Conservation (phyloP, 2,113 vertebrate genomes). For the Sorex araneus region DNA sequence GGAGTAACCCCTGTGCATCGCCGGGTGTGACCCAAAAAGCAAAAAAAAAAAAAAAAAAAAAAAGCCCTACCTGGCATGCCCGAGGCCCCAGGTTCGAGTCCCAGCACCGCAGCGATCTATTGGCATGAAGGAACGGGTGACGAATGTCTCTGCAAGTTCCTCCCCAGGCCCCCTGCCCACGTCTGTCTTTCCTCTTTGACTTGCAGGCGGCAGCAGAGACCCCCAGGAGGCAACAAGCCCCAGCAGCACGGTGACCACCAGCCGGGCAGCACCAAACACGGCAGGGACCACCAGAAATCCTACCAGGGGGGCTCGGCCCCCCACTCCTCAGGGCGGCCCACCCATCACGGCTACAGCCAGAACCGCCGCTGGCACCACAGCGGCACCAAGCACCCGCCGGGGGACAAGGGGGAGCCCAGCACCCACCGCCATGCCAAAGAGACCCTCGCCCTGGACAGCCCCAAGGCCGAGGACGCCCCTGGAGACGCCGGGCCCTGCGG, state of each 20-base stretch:
- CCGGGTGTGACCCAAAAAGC: no score
- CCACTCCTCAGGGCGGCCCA: conserved; percentile 92
- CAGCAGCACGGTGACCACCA: conserved; percentile 87
- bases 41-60: no score
- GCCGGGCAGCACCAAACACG: conserved; percentile 91
- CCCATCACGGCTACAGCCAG: conserved; percentile 97
- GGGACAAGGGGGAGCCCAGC: conserved; percentile 87
- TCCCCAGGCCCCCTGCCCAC: neutral
- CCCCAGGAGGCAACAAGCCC: conserved; percentile 92
- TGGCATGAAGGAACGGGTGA: no score
- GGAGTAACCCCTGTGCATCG: no score
- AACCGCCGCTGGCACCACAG: conserved; percentile 96
- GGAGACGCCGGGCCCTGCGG: conserved; percentile 74
- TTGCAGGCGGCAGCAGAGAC: conserved; percentile 95
- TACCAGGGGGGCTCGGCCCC: conserved; percentile 92
- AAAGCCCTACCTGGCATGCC: no score
- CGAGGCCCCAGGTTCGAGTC: neutral
- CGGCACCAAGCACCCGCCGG: conserved; percentile 91
- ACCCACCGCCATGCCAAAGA: conserved; percentile 93
- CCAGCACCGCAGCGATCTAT: neutral
- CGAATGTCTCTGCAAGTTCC: no score
- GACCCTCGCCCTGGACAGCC: conserved; percentile 91
- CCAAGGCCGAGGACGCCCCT: conserved; percentile 89
- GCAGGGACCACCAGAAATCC: conserved; percentile 92
- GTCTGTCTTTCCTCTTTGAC: neutral